phyloP scores from a whole-genome alignment of 2,888 invertebrate genomes.

The Polyploca ridens region DNA sequence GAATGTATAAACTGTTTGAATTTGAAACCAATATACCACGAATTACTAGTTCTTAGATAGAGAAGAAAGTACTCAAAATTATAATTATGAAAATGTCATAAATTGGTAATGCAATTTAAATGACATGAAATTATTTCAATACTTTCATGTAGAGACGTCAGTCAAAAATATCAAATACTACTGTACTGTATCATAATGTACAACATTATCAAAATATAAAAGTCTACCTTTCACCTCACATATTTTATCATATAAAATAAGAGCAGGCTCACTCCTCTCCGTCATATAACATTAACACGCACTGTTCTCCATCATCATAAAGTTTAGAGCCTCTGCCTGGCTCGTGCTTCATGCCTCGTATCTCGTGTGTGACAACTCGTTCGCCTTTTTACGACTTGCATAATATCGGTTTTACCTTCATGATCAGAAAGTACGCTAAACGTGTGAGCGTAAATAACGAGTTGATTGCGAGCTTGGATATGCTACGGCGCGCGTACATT shows the following conservation, averaged over 20 bases:
- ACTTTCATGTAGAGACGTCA: no score
- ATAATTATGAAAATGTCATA: no score
- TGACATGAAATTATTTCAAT: no score
- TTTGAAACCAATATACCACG: no score
- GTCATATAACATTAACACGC: conserved; percentile 8
- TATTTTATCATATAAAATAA: conserved; percentile 19
- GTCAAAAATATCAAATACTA: no score
- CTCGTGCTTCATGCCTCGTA: neutral
- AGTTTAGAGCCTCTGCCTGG: conserved; percentile 1
- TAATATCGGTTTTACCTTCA: conserved; percentile 1
- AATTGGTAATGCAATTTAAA: no score
- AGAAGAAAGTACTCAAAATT: no score
- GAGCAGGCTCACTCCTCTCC: neutral
- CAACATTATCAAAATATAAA: neutral
- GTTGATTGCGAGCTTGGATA: neutral
- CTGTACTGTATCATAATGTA: no score
- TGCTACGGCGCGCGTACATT: neutral
- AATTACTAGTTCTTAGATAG: no score
- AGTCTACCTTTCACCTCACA: neutral
- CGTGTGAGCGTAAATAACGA: neutral
- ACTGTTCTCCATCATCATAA: conserved; percentile 6
- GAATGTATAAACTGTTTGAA: no score
- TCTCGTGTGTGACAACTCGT: neutral
- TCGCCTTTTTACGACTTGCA: conserved; percentile 8
- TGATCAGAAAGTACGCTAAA: neutral